These are phyloP conservation scores for Alentia gelatinosa DNA, from an alignment of 2,888 invertebrate species.

Conservation along the genomic window DNA sequence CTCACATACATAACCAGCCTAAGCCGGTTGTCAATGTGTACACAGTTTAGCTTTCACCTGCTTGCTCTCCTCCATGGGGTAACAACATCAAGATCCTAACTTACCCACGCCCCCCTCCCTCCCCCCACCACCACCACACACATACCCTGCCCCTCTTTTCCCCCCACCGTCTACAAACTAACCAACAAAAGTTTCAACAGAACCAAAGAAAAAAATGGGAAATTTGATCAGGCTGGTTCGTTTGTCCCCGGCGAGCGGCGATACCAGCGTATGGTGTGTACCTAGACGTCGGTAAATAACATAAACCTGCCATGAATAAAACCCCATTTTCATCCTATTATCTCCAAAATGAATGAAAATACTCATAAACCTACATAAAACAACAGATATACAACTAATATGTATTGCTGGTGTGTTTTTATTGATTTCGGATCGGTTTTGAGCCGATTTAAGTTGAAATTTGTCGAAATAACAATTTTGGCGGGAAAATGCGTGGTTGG, in stretches of 20 bases:
- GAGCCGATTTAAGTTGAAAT: background rate
- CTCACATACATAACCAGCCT: too few species aligned
- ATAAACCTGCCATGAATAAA: constrained; percentile 14
- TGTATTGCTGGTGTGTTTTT: too few species aligned
- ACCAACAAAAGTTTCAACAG: constrained; percentile 17
- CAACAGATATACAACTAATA: too few species aligned
- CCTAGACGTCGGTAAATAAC: background rate
- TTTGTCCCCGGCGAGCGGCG: background rate
- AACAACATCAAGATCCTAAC: background rate
- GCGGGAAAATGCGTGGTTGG: background rate
- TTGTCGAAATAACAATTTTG: background rate
- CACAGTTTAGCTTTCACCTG: background rate
- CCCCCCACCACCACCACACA: background rate
- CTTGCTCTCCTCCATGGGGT: background rate
- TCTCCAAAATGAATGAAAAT: too few species aligned
- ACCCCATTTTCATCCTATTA: background rate
- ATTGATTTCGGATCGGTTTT: too few species aligned
- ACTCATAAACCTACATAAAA: too few species aligned
- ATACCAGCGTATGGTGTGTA: background rate
- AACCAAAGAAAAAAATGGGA: background rate
- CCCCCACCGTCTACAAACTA: background rate
- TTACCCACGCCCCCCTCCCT: background rate
- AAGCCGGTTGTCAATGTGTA: too few species aligned
- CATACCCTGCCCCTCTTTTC: background rate
- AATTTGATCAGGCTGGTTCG: background rate